Conservation (phyloP, 2,797 vertebrate genomes). For the Bradypodion ventrale region DNA sequence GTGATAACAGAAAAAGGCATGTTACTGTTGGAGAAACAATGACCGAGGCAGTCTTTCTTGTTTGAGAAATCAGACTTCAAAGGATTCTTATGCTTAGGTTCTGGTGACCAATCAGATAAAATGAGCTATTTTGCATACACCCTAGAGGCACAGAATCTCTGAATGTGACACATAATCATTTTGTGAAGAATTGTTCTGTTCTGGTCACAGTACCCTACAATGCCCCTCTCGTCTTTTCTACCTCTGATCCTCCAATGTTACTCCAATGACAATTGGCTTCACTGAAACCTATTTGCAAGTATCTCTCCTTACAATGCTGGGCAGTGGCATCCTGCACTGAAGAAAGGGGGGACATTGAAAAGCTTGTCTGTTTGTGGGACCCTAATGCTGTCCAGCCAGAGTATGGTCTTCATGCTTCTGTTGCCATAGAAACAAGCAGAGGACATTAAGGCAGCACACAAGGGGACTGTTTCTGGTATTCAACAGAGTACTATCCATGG, state of each 20-base stretch:
- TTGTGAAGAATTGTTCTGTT: background rate
- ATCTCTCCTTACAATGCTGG: background rate
- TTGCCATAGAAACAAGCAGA: slow-evolving; percentile 70
- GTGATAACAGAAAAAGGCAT: no score
- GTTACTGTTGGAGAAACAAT: no score
- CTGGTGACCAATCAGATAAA: no score
- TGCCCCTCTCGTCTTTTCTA: background rate
- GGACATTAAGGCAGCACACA: slow-evolving; percentile 55
- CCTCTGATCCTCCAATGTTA: background rate
- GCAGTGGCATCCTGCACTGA: background rate
- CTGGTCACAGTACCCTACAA: background rate
- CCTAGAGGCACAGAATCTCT: no score
- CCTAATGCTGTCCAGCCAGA: background rate
- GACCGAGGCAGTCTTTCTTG: no score
- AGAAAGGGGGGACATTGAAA: slow-evolving; percentile 11
- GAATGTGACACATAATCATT: no score
- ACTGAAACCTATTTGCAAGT: background rate
- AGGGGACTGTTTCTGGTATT: slow-evolving; percentile 59
- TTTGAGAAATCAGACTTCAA: no score
- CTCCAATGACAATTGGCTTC: background rate
- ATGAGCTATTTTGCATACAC: no score
- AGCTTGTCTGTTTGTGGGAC: slow-evolving; percentile 40
- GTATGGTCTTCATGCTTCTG: slow-evolving; percentile 44
- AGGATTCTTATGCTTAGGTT: no score
- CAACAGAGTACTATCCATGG: slow-evolving; percentile 64